Evolutionary conservation across 2,888 invertebrate genomes (phyloP).

Genomic region (Nemoura dubitans): DNA sequence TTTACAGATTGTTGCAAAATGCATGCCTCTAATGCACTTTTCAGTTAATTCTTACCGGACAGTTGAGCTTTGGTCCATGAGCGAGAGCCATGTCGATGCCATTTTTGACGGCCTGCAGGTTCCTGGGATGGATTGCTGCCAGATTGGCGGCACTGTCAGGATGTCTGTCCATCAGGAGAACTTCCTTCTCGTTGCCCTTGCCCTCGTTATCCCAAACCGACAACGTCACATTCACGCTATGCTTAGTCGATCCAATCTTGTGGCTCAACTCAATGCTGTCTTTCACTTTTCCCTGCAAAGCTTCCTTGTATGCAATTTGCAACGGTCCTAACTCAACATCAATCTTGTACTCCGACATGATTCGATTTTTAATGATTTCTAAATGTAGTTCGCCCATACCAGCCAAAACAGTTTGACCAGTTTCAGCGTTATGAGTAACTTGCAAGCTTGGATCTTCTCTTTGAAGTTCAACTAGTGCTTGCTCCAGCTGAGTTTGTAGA

Average conservation of each 20-base stretch:
- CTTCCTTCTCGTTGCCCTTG: slow-evolving; percentile 52
- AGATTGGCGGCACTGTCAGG: slow-evolving; percentile 76
- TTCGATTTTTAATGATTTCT: slow-evolving; percentile 90
- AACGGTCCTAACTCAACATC: slow-evolving; percentile 90
- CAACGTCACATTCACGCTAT: slow-evolving; percentile 70
- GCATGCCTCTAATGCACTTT: neutral
- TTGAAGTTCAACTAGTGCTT: slow-evolving; percentile 80
- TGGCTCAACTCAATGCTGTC: slow-evolving; percentile 68
- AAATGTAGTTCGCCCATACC: slow-evolving; percentile 99
- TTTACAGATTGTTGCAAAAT: too few relatives aligned
- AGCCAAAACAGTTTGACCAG: slow-evolving; percentile 84
- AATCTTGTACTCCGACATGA: slow-evolving; percentile 87
- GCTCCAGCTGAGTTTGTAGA: slow-evolving; percentile 78
- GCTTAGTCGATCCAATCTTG: slow-evolving; percentile 70
- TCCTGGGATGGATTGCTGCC: slow-evolving; percentile 70
- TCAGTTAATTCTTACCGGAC: slow-evolving; percentile 68
- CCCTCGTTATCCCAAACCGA: slow-evolving; percentile 65
- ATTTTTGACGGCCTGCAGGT: slow-evolving; percentile 74
- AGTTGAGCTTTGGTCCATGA: slow-evolving; percentile 87
- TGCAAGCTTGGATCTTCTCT: slow-evolving; percentile 92
- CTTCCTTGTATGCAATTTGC: slow-evolving; percentile 92
- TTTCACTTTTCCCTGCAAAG: slow-evolving; percentile 63
- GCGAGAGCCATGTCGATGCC: slow-evolving; percentile 76
- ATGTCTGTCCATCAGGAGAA: slow-evolving; percentile 69
- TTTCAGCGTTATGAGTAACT: slow-evolving; percentile 78